Base-by-base conservation (phyloP, 1,140 invertebrate species). In the Eriocheir sinensis region DNA sequence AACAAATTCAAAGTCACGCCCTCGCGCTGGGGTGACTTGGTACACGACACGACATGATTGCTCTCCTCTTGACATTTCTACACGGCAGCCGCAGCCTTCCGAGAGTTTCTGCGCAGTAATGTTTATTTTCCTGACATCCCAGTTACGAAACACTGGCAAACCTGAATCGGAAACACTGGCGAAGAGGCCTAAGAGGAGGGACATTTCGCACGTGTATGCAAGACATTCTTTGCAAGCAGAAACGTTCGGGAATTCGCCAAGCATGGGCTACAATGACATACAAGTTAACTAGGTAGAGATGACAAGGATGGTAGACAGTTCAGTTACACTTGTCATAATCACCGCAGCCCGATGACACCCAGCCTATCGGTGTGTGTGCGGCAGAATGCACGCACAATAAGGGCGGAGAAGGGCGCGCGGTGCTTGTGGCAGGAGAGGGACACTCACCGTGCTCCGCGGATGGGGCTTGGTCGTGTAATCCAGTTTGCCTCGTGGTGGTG, bases 401-500 rank as follows among this genome's bases (percentile, higher is more conserved):
- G 94, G 81, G 80, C 30, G 12, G 32, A 34, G 36, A 15, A 34
- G 30, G 53, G 89, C 41, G 21, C n/a, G 89, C 30, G 89, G 30
- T 94, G 93, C 89, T 72, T 91, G 89, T 41, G 81, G 72, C 89
- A 21, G 60, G 93, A 17, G 80, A 15, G 48, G 89, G 30, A 30
- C 44, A 94, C 93, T 94, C 80, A 94, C 93, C 93, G 93, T 92
- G 32, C 72, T 86, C 90, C 89, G 93, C 93, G 93, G 93, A 94
- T 94, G 93, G 44, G 93, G 93, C 48, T 94, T 94, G 53, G 93
- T 94, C 27, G 93, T 94, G 27, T 94, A 94, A 94, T 94, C 93
- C 93, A 94, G 93, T 94, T 94, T 94, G 93, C 12, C 89, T 94
- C 89, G 93, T 86, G 89, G 89, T 94, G 89, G 32, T 92, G 80